Evolutionary conservation across 1,140 invertebrate genomes (phyloP).

Genomic region (Eupeodes corollae): DNA sequence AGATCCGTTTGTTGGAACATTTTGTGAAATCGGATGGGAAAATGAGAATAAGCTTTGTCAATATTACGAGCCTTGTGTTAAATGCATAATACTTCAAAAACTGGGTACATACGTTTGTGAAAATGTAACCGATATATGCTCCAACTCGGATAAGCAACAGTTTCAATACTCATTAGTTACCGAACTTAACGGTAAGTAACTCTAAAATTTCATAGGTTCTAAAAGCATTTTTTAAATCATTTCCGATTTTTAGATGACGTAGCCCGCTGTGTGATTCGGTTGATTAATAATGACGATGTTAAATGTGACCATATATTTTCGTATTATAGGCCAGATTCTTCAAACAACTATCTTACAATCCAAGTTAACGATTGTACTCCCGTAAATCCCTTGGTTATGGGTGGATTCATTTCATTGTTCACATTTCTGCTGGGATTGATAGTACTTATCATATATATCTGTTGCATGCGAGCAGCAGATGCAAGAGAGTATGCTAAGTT

Average conservation of each 20-base stretch:
- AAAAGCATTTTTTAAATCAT: too few relatives aligned
- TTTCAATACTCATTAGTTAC: slow-evolving; percentile 20
- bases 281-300: slow-evolving; percentile 34
- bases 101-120: slow-evolving; percentile 15
- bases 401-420: slow-evolving; percentile 35
- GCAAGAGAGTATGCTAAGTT: slow-evolving; percentile 42
- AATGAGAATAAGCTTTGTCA: slow-evolving; percentile 31
- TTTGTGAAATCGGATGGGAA: slow-evolving; percentile 25
- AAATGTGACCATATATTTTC: slow-evolving; percentile 42
- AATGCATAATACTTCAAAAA: slow-evolving; percentile 23
- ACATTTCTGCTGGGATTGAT: slow-evolving; percentile 39
- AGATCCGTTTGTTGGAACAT: slow-evolving; percentile 19
- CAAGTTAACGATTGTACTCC: slow-evolving; percentile 36
- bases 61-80: slow-evolving; percentile 32
- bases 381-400: slow-evolving; percentile 12
- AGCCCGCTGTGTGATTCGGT: slow-evolving; percentile 34
- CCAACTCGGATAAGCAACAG: slow-evolving; percentile 13
- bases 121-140: slow-evolving; percentile 22
- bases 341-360: slow-evolving; percentile 31
- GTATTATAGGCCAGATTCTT: slow-evolving; percentile 33
- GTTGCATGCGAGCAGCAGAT: slow-evolving; percentile 38
- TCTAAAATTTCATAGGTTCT: too few relatives aligned
- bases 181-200: slow-evolving; percentile 8
- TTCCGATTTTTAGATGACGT: slow-evolving; percentile 11
- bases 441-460: slow-evolving; percentile 35